These are phyloP conservation scores for Bufotes viridis DNA, from an alignment of 2,797 vertebrate genomes.

Conservation along the genomic window DNA sequence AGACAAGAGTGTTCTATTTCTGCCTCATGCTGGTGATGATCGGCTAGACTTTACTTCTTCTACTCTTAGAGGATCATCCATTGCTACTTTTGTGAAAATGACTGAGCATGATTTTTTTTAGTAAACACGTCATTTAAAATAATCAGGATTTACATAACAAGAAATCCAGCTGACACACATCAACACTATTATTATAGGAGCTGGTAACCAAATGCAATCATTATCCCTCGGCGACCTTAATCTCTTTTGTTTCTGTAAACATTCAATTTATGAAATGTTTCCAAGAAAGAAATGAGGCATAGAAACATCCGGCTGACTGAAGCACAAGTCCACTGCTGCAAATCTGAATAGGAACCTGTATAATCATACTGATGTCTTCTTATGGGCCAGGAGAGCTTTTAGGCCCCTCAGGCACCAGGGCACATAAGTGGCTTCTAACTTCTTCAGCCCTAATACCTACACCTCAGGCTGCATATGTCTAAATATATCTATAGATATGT, in stretches of 20 bases:
- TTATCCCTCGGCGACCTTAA: slow-evolving; percentile 54
- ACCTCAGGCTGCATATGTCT: too few relatives aligned
- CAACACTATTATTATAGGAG: slow-evolving; percentile 13
- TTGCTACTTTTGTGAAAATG: neutral
- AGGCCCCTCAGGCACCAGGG: too few relatives aligned
- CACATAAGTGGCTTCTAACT: too few relatives aligned
- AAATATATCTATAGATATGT: neutral
- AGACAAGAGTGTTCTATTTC: too few relatives aligned
- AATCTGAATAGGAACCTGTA: neutral
- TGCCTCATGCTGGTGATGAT: too few relatives aligned
- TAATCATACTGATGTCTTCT: too few relatives aligned
- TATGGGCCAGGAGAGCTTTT: too few relatives aligned
- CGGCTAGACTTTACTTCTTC: too few relatives aligned
- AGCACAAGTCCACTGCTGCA: neutral
- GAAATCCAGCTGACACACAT: slow-evolving; percentile 32
- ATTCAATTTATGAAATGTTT: slow-evolving; percentile 48
- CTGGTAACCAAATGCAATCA: slow-evolving; percentile 20
- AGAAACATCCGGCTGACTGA: neutral
- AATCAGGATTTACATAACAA: slow-evolving; percentile 12
- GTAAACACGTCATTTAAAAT: neutral
- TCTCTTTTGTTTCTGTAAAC: slow-evolving; percentile 40
- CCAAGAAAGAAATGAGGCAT: slow-evolving; percentile 8
- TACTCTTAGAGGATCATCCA: neutral
- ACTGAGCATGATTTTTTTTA: neutral
- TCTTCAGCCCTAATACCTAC: too few relatives aligned